Base-by-base conservation (phyloP, 2,113 vertebrate genomes). In the Actenoides lindsayi region DNA sequence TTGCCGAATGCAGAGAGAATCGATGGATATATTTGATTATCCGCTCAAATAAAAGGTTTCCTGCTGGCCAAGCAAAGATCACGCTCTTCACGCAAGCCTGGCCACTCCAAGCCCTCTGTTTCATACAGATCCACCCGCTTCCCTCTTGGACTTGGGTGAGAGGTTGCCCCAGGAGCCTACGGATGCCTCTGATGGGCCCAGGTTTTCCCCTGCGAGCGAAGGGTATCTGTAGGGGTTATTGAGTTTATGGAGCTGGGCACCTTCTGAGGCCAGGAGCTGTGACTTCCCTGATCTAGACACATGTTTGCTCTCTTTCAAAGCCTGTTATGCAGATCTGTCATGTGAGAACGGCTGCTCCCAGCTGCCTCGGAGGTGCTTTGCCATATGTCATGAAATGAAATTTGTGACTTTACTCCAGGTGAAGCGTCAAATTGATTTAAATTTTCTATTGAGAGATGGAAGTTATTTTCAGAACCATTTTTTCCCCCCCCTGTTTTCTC, bases 281-380 rank as follows among this genome's bases (percentile, higher is more conserved):
- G 59, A 84, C 87, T 89, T 86, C 42, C 51, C 60, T 37, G 19
- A 4, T 31, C 63, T 33, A 35, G 78, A 78, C 23, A 20, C 0
- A 3, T 11, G 31, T 89, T 91, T 79, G 39, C 82, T 95, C 65
- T 76, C 90, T 71, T 91, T 87, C 89, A 67, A 44, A 96, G n/a
- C 33, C 81, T 23, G 64, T 95, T 79, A 27, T 19, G 56, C 77
- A 81, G 80, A 59, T 92, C 37, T 92, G 63, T 74, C 89, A 54
- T 48, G 86, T 94, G 86, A 84, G 87, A 96, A 95, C 0, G 1
- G 13, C 42, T 60, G 69, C 65, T 95, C 73, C 80, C 93, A 71
- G 93, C 64, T 82, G 87, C 3, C 14, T 51, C 68, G 69, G 69
- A 75, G 77, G 24, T 68, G 80, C 80, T 91, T 87, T 93, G 62